Percentiles rank a stretch among this genome's conserved stretches.
phyloP scores from a whole-genome alignment of 2,797 vertebrate genomes.

The Halcyon leucocephala region DNA sequence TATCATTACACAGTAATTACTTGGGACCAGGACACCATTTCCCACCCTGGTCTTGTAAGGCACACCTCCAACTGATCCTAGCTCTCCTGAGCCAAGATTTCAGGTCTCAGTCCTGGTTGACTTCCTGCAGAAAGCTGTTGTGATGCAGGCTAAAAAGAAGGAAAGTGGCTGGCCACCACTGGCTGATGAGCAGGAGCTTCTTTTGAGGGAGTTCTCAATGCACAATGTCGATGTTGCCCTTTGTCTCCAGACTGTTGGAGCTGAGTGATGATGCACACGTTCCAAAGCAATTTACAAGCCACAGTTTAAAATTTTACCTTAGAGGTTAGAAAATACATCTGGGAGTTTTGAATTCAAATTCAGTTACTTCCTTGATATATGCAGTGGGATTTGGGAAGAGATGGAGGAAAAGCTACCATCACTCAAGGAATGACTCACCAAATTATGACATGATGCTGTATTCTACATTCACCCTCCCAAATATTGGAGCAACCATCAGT shows the following conservation, averaged over 20 bases:
- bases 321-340: background rate
- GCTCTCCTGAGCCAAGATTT: background rate
- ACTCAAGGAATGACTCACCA: background rate
- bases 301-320: background rate
- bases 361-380: background rate
- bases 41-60: background rate
- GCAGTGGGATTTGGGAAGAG: background rate
- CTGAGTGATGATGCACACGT: background rate
- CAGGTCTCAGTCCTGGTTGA: background rate
- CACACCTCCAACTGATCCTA: background rate
- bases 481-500: background rate
- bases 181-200: background rate
- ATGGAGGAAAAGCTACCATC: background rate
- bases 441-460: background rate
- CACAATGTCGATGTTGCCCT: background rate
- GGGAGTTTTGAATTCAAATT: background rate
- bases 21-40: no score
- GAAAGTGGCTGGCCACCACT: background rate
- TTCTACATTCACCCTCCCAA: background rate
- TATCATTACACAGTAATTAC: rapidly evolving
- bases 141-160: background rate
- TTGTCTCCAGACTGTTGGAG: background rate
- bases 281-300: background rate
- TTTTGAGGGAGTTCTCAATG: rapidly evolving
- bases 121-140: background rate